Evolutionary conservation across 2,797 vertebrate genomes (phyloP), one percentile per base, ranked within the genome.

Genomic region (Spheniscus humboldti): DNA sequence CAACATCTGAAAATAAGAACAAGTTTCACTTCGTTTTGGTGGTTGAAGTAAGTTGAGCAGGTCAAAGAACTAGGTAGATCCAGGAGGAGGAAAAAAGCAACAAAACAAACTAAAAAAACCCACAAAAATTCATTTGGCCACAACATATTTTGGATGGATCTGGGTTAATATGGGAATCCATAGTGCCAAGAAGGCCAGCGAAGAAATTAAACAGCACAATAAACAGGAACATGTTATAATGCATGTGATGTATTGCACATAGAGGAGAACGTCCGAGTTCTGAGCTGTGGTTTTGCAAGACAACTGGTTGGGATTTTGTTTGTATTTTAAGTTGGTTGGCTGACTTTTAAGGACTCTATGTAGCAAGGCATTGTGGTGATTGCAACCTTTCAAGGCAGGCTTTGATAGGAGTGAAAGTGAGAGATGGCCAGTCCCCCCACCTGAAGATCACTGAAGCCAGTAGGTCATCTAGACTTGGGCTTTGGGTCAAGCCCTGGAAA

Each of bases 61-160:
- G 19, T 55, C 1, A 47, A 76, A 80, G 52, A 74, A 63, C 57
- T 33, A 30, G 6, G 23, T 73, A 27, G 30, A 37, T 35, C 18
- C 17, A 12, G 25, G 18, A 10, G 11, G 8, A 20, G n/a, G 28
- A 8, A n/a, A 47, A 53, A 79, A 59, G 6, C 25, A 35, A 27
- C 7, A 24, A 66, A 60, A 10, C 1, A 4, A 68, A 39, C 6
- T 30, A 69, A 41, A 13, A 75, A 60, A 22, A 0, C 1, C 17
- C 27, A 24, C 8, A 45, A 10, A 60, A 73, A 39, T 22, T n/a
- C 3, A 28, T 45, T 59, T 66, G 72, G 15, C 31, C 16, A 13
- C 6, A 35, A 24, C 6, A 1, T 45, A 35, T 57, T 91, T 52
- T 57, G 48, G 31, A 13, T 80, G 48, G 28, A 28, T 39, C 45